These are phyloP conservation scores for Clinocottus analis DNA, from an alignment of 2,113 vertebrate genomes.

Conservation along the genomic window DNA sequence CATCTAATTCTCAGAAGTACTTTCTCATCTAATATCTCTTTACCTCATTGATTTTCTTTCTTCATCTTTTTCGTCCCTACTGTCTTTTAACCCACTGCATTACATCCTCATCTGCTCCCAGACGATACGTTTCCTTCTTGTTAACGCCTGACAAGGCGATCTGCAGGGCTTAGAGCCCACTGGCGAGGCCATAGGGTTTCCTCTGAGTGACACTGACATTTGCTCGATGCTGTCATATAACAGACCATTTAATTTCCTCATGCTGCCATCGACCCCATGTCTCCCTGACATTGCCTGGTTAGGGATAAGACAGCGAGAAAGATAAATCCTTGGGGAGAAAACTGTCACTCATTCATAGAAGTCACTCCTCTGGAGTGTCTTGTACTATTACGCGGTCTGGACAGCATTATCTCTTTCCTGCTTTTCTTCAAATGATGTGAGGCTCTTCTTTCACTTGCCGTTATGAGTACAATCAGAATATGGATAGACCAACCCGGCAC, in stretches of 20 bases:
- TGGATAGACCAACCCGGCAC: background rate
- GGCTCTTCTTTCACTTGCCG: background rate
- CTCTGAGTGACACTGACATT: conserved; percentile 28
- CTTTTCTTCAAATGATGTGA: background rate
- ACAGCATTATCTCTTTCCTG: background rate
- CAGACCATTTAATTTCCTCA: conserved; percentile 11
- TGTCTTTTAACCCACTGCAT: background rate
- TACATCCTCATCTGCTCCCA: background rate
- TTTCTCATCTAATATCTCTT: conserved; percentile 13
- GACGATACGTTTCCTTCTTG: background rate
- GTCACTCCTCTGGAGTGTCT: background rate
- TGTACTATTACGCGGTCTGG: too few species aligned
- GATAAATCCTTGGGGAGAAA: conserved; percentile 6
- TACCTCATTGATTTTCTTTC: background rate
- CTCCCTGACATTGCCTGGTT: conserved; percentile 16
- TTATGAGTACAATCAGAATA: background rate
- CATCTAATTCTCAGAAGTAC: background rate
- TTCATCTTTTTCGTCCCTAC: background rate
- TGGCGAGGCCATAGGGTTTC: conserved; percentile 17
- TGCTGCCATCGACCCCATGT: conserved; percentile 1
- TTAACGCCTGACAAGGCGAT: conserved; percentile 19
- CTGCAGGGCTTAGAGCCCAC: conserved; percentile 8
- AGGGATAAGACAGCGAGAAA: background rate
- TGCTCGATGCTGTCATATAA: conserved; percentile 36
- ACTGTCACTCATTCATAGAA: background rate